Evolutionary conservation across 2,888 invertebrate species (phyloP), one percentile per base, ranked within the genome.

Genomic region (Ellobium chinense): DNA sequence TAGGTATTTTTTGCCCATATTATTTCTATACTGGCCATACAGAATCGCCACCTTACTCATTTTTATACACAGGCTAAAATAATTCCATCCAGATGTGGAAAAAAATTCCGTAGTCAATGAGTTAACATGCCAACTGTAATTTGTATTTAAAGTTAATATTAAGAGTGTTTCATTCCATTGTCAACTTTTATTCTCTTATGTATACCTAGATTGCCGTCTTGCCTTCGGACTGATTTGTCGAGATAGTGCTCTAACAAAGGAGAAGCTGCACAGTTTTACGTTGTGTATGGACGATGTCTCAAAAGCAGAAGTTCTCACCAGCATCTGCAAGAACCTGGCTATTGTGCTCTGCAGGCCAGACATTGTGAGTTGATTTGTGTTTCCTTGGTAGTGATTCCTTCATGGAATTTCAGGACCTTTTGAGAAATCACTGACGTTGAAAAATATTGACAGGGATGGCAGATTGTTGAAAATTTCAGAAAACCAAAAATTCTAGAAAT

Each of bases 301-400:
- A 93, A 98, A 98, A 94, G 94, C 95, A 66, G 94, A 95, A 86
- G 97, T 97, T 93, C 94, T 98, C 87, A 95, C 95, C 86, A 95
- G 95, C 84, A 94, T 98, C 84, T 97, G 97, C 91, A 95, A 97
- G 91, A 97, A 97, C 93, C 96, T 98, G 95, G 98, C 98, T 65
- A 97, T 97, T 91, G 97, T 97, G 86, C 96, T 97, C 87, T 98
- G 98, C 93, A 96, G 97, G 92, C 96, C 98, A 87, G 98, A 98
- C 94, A 96, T 97, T 91, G 97, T 98, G 93, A 95, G 96, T 89
- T n/a, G n/a, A n/a, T n/a, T n/a, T n/a, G n/a, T n/a, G n/a, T n/a
- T n/a, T n/a, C n/a, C n/a, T n/a, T n/a, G n/a, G n/a, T n/a, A n/a
- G n/a, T n/a, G n/a, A n/a, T n/a, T n/a, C n/a, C n/a, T n/a, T n/a